A percentile compares a stretch with the other conserved stretches of the same genome.
Conservation (phyloP, 2,797 vertebrate species). For the Peromyscus nudipes region DNA sequence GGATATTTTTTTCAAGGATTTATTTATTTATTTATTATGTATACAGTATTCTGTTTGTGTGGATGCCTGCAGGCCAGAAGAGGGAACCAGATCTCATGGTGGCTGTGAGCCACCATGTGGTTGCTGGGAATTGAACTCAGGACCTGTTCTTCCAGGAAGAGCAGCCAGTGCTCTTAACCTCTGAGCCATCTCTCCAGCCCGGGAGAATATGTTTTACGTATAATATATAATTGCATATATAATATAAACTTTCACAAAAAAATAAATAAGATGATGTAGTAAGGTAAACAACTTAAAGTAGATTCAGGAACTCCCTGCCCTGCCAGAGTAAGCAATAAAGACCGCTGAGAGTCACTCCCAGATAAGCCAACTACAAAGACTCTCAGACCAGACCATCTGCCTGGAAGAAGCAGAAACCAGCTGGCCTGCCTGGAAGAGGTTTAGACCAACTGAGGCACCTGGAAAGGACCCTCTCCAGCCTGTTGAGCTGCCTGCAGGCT, state of each 20-base stretch:
- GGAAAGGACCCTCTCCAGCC: not conserved
- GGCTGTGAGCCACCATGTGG: too few species aligned
- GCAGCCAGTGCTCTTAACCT: too few species aligned
- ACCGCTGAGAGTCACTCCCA: not conserved
- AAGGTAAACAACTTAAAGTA: not conserved
- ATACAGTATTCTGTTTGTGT: too few species aligned
- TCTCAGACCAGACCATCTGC: not conserved
- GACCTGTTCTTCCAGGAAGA: too few species aligned
- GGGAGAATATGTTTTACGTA: too few species aligned
- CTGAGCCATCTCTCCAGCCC: too few species aligned
- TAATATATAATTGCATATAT: not conserved
- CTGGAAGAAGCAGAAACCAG: not conserved
- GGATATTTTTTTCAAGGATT: too few species aligned
- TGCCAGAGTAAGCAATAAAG: not conserved
- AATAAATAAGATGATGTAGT: not conserved
- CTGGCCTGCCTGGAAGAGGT: too few species aligned
- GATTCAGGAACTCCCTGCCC: not conserved
- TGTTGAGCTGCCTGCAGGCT: not conserved
- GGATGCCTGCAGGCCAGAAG: too few species aligned
- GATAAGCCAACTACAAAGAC: not conserved
- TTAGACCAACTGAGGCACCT: not conserved
- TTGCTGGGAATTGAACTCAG: too few species aligned
- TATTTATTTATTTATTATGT: too few species aligned
- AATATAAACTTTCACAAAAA: conserved; percentile 16
- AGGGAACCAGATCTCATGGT: too few species aligned